These are phyloP conservation scores for Coenobita brevimanus DNA, from an alignment of 1,140 invertebrate genomes.

Conservation along the genomic window DNA sequence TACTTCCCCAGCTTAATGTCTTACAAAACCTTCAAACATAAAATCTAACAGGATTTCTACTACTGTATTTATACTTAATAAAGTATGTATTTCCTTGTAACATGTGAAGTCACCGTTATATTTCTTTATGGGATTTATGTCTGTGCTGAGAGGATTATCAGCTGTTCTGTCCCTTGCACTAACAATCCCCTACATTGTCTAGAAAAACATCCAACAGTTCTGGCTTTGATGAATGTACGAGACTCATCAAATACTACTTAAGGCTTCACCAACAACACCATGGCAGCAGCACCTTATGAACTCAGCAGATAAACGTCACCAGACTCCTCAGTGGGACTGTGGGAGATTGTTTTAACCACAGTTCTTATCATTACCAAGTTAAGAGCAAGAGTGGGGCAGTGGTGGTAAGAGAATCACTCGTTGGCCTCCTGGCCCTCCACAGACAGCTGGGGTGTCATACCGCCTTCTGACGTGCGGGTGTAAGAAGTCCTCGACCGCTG, in stretches of 20 bases:
- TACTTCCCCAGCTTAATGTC: not conserved
- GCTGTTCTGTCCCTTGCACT: constrained; percentile 22
- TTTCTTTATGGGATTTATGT: not conserved
- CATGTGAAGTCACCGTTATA: not conserved
- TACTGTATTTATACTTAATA: not conserved
- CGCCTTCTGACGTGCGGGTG: constrained; percentile 39
- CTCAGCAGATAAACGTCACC: constrained; percentile 56
- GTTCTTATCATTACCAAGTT: constrained; percentile 26
- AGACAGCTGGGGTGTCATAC: constrained; percentile 61
- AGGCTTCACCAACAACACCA: constrained; percentile 57
- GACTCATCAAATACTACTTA: constrained; percentile 50
- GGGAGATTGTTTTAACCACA: constrained; percentile 38
- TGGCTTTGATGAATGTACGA: constrained; percentile 12
- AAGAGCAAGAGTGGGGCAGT: constrained; percentile 49
- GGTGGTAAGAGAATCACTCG: constrained; percentile 48
- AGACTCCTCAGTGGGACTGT: constrained; percentile 44
- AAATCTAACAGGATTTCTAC: not conserved
- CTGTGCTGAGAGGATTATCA: constrained; percentile 42
- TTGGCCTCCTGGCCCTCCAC: constrained; percentile 61
- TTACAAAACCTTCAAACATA: constrained; percentile 7
- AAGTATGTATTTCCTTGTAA: constrained; percentile 19
- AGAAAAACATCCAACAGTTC: constrained; percentile 28
- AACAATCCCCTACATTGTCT: constrained; percentile 36
- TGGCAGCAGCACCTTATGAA: constrained; percentile 23
- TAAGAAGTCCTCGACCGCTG: constrained; percentile 61